Evolutionary conservation across 2,888 invertebrate genomes (phyloP).

Genomic region (Drosophila mayaguana): DNA sequence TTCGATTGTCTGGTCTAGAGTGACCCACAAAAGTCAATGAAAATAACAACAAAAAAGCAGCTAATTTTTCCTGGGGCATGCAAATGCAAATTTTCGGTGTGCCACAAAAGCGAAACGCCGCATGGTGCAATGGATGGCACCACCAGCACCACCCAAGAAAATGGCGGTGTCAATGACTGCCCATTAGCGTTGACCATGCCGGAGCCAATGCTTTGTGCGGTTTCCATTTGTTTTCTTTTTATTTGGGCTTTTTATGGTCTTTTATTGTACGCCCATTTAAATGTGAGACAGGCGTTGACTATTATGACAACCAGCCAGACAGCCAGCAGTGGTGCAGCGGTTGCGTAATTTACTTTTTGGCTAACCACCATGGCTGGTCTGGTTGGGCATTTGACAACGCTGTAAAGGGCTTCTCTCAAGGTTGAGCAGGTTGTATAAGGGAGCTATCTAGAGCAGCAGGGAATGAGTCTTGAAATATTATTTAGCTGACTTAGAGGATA

Average conservation of each 20-base stretch:
- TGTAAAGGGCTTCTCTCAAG: conserved; percentile 45
- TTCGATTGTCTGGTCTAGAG: conserved; percentile 28
- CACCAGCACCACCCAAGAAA: conserved; percentile 29
- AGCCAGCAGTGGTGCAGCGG: conserved; percentile 13
- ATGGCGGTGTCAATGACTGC: conserved; percentile 57
- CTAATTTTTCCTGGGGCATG: conserved; percentile 41
- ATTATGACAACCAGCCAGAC: conserved; percentile 45
- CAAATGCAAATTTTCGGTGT: conserved; percentile 51
- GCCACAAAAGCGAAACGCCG: conserved; percentile 26
- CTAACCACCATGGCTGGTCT: conserved; percentile 23
- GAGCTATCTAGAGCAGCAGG: background rate
- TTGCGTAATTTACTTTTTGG: conserved; percentile 38
- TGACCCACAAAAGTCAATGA: conserved; percentile 59
- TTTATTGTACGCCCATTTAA: conserved; percentile 40
- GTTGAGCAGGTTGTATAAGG: background rate
- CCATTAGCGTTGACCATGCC: conserved; percentile 51
- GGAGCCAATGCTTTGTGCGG: conserved; percentile 36
- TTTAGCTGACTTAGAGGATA: background rate
- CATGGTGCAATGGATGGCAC: conserved; percentile 57
- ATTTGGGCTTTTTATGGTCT: conserved; percentile 13
- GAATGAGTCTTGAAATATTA: too few relatives aligned
- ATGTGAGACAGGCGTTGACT: conserved; percentile 49
- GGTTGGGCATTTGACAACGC: conserved; percentile 15
- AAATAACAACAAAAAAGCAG: background rate
- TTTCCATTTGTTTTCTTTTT: conserved; percentile 13